These are phyloP conservation scores for Falcaria lacertinaria DNA, from an alignment of 2,888 invertebrate species.

Conservation along the genomic window DNA sequence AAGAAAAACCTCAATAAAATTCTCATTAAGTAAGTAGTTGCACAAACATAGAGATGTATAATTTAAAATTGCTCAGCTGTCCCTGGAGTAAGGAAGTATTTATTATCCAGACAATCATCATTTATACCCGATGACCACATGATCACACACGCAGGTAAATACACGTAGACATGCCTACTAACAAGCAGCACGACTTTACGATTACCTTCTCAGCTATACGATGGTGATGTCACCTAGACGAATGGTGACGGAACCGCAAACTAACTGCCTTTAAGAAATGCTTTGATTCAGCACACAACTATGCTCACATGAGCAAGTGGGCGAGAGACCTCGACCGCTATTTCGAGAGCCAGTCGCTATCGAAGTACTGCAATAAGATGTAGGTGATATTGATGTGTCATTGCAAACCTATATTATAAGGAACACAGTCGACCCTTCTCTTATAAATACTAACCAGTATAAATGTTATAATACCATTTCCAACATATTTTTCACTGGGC, in stretches of 20 bases:
- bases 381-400: constrained; percentile 10
- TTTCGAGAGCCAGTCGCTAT: constrained; percentile 45
- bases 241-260: constrained; percentile 43
- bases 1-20: not conserved
- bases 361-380: constrained; percentile 26
- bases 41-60: too few species aligned
- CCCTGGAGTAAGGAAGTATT: not conserved
- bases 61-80: too few species aligned
- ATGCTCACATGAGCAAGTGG: constrained; percentile 36
- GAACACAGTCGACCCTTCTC: too few species aligned
- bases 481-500: too few species aligned
- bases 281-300: constrained; percentile 20
- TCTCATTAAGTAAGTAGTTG: too few species aligned
- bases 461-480: too few species aligned
- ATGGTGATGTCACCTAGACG: constrained; percentile 50
- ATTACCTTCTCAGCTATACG: constrained; percentile 28
- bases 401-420: not conserved
- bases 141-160: constrained; percentile 16
- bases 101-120: not conserved
- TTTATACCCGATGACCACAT: constrained; percentile 14
- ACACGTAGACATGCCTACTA: constrained; percentile 21
- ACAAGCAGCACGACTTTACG: constrained; percentile 30
- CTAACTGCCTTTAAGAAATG: constrained; percentile 31
- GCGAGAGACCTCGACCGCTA: constrained; percentile 67
- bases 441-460: too few species aligned